These are phyloP conservation scores for Aphidius colemani DNA, from an alignment of 2,888 invertebrate genomes.

Conservation along the genomic window DNA sequence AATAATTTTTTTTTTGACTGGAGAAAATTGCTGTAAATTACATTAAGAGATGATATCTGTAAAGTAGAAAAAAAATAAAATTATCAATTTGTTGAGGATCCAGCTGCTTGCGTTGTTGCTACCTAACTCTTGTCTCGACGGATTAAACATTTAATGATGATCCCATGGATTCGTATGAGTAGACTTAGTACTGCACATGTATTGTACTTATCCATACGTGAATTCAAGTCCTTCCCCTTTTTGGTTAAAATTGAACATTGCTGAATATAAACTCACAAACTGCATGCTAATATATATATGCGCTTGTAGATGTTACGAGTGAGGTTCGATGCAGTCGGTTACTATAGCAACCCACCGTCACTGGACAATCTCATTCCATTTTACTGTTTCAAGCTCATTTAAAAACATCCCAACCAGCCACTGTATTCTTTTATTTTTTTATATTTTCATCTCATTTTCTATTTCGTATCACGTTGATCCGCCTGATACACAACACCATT, in stretches of 20 bases:
- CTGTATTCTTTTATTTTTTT: neutral
- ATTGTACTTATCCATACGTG: constrained; percentile 24
- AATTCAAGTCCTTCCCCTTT: constrained; percentile 30
- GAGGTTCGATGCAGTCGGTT: constrained; percentile 53
- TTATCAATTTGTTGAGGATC: too few species aligned
- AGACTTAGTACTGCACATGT: constrained; percentile 17
- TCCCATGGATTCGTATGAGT: constrained; percentile 16
- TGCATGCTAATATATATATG: constrained; percentile 50
- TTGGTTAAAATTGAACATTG: constrained; percentile 14
- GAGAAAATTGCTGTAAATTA: too few species aligned
- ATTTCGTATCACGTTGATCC: constrained; percentile 52
- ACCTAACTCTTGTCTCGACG: neutral
- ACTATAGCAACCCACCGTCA: constrained; percentile 57
- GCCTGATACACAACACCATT: constrained; percentile 54
- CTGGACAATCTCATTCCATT: constrained; percentile 54
- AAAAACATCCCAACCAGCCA: constrained; percentile 25
- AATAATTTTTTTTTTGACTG: too few species aligned
- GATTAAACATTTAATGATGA: constrained; percentile 22
- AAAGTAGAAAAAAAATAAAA: too few species aligned
- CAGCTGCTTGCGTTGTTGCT: too few species aligned
- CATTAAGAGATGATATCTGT: too few species aligned
- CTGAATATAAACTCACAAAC: constrained; percentile 39
- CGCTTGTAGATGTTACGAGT: constrained; percentile 41
- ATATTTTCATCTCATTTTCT: constrained; percentile 31
- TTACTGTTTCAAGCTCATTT: constrained; percentile 38